Evolutionary conservation across 2,888 invertebrate species (phyloP).

Genomic region (Chloroclysta siterata): DNA sequence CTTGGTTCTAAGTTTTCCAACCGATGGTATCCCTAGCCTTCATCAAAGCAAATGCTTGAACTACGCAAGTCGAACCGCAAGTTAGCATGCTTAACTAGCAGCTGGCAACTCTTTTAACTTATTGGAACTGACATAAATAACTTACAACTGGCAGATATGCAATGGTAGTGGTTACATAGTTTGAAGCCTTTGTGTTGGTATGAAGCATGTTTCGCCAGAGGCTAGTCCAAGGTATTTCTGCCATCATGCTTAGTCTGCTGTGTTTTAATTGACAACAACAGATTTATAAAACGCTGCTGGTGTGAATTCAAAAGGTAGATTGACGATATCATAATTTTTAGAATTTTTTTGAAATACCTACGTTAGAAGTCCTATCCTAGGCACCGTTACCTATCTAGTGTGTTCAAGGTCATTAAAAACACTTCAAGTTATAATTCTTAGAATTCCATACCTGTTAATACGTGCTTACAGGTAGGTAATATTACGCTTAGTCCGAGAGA

Average conservation of each 20-base stretch:
- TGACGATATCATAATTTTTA: no score
- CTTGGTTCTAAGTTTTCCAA: no score
- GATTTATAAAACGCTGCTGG: neutral
- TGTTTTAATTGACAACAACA: neutral
- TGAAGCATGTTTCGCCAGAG: constrained; percentile 29
- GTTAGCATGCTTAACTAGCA: constrained; percentile 41
- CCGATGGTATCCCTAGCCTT: constrained; percentile 29
- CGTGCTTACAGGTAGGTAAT: neutral
- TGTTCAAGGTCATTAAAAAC: neutral
- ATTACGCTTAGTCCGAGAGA: neutral
- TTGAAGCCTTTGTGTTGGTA: constrained; percentile 30
- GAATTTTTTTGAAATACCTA: no score
- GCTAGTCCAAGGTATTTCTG: constrained; percentile 12
- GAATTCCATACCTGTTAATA: neutral
- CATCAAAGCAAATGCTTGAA: constrained; percentile 33
- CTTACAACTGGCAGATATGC: constrained; percentile 30
- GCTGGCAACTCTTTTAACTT: constrained; percentile 41
- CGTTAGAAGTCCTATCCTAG: neutral
- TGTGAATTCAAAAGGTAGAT: neutral
- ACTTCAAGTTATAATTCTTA: neutral
- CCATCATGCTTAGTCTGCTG: neutral
- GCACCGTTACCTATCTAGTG: neutral
- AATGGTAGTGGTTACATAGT: constrained; percentile 25
- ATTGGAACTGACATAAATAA: constrained; percentile 43
- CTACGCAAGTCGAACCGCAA: constrained; percentile 34